Conservation (phyloP, 2,797 vertebrate species). For the Falco columbarius region DNA sequence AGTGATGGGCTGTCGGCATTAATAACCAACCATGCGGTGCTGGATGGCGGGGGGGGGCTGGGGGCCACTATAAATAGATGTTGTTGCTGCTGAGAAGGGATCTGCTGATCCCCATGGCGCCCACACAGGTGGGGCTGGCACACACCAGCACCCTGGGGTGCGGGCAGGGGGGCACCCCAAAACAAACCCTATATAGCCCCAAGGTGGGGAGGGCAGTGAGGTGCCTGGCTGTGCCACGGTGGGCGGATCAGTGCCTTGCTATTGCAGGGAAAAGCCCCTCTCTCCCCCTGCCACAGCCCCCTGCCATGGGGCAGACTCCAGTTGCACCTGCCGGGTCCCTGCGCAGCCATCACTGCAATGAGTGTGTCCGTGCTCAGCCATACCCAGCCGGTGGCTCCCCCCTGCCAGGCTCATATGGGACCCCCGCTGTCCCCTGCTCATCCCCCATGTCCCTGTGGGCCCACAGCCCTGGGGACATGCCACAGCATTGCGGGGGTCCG, state of each 20-base stretch:
- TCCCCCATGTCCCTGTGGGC: neutral
- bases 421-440: neutral
- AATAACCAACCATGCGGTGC: neutral
- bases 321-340: fast-evolving
- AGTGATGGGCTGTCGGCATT: neutral
- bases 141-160: neutral
- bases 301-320: fast-evolving
- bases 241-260: neutral
- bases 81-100: neutral
- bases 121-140: neutral
- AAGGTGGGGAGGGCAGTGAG: neutral
- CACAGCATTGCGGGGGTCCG: fast-evolving
- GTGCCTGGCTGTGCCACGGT: fast-evolving
- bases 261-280: neutral
- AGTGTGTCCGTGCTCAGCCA: neutral
- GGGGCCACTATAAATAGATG: conserved; percentile 50
- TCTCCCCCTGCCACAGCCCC: no score
- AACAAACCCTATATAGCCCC: neutral
- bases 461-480: neutral
- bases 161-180: neutral
- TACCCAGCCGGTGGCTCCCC: fast-evolving
- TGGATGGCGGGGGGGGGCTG: neutral
- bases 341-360: neutral
- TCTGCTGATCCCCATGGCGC: neutral
- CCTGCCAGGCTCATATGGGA: neutral